Evolutionary conservation across 2,797 vertebrate species (phyloP), one percentile per base, ranked within the genome.

Genomic region (Micropoecilia bifurca): DNA sequence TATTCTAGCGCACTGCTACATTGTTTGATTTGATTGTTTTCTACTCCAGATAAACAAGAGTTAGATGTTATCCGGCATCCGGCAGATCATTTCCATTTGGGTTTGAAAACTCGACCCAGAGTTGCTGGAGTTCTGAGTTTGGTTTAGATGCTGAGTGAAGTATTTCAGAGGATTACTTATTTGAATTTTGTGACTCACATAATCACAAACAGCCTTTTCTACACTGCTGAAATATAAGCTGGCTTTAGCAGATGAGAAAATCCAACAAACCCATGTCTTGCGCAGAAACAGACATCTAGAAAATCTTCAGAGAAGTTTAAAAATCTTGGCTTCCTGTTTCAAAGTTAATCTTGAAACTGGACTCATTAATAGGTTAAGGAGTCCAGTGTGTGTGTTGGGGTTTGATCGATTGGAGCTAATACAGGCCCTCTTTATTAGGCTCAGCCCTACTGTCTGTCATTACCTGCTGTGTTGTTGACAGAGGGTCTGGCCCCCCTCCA

Each of bases 351-450:
- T 83, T 89, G 75, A 87, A 22, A 22, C 48, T 22, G 48, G 18
- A 91, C 87, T 92, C 92, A 91, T 93, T 94, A 92, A 81, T 79
- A 68, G 72, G 82, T 81, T 94, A 95, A 94, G 94, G 92, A 94
- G 88, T 76, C 81, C 53, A 3, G 53, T 73, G 75, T 59, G 25
- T 55, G 79, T 89, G 85, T 85, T 73, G 69, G 81, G 39, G 73
- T 85, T 87, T 72, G 88, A 94, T 95, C 84, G 77, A 92, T 88
- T 28, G 68, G 73, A 84, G 77, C 87, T 92, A 90, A 91, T 88
- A 88, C 80, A 55, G 71, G 84, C 85, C 18, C 82, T 92, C 91
- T 95, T 93, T 90, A 93, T 93, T 93, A 92, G 89, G 71, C 90
- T 87, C 84, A 72, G 48, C 85, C 66, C 86, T 63, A 71, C 63